phyloP scores from a whole-genome alignment of 2,797 vertebrate species.

The Sebastes goodei region DNA sequence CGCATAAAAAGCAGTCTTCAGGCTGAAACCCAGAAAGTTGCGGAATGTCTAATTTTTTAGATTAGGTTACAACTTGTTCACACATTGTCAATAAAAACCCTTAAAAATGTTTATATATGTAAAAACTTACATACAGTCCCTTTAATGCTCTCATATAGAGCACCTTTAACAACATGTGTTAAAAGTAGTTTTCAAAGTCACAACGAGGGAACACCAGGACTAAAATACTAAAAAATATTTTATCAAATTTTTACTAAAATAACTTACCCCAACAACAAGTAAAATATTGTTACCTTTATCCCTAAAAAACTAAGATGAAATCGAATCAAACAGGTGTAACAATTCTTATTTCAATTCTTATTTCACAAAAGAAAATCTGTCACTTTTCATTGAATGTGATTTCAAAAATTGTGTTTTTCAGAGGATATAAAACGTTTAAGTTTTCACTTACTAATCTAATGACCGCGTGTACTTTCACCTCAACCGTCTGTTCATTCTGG shows the following conservation, averaged over 20 bases:
- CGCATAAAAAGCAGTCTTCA: no score
- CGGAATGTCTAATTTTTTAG: rapidly evolving
- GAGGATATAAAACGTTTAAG: neutral
- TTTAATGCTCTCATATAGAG: no score
- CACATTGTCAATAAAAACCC: no score
- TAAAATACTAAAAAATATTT: neutral
- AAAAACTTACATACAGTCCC: no score
- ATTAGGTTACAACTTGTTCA: no score
- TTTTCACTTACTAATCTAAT: slow-evolving; percentile 6
- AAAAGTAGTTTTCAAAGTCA: neutral
- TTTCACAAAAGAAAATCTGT: neutral
- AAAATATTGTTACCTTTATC: neutral
- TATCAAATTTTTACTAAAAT: neutral
- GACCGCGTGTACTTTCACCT: neutral
- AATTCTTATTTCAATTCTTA: neutral
- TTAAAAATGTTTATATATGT: no score
- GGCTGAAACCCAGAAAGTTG: no score
- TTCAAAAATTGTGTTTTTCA: neutral
- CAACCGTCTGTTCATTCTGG: neutral
- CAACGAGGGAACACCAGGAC: neutral
- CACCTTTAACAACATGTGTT: neutral
- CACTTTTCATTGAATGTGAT: neutral
- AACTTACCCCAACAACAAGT: neutral
- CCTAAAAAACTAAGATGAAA: neutral
- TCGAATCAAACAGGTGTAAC: neutral